Base-by-base conservation (phyloP, 2,797 vertebrate species). In the Tapera naevia region DNA sequence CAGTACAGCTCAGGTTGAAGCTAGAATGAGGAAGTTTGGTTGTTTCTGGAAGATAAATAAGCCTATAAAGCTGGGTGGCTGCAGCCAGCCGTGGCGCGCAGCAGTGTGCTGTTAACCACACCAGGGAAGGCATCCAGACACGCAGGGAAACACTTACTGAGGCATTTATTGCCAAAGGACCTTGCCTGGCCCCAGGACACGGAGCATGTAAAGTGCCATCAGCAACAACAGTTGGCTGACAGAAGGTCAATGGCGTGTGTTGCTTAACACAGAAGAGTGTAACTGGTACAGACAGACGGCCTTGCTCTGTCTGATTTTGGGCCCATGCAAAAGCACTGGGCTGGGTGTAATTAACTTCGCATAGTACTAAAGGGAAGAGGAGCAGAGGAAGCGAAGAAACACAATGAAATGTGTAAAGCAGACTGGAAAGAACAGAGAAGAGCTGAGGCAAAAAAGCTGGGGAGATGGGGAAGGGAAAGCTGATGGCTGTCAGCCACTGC, bases 261-360 rank as follows among this genome's bases (percentile, higher is more conserved):
- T 41, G 86, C 91, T 94, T 66, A 66, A 56, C 88, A 93, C 91
- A 91, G 51, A 86, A 32, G 88, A 93, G 86, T 93, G 79, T 28
- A 14, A 16, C 73, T 75, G 88, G 17, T 66, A 75, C 50, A 81
- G 30, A 3, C 58, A 85, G n/a, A 1, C 72, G 72, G 86, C 66
- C 69, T 46, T 8, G 80, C 73, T 79, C 24, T 9, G 11, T 3
- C 46, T 81, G 24, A 37, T 84, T 91, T 79, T 22, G 66, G 86
- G 66, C 50, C 88, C 39, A 2, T 33, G 82, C 58, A 89, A 39
- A 86, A 88, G 70, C 65, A 61, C 86, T 9, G 82, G 85, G 86
- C 91, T 81, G 73, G 22, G 3, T 86, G 91, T 86, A 83, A 22
- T 13, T 22, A 62, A 48, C 82, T 60, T 88, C 91, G 86, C 76